These are phyloP conservation scores for Pongo abelii DNA, from an alignment of 2,113 vertebrate species.

Conservation along the genomic window DNA sequence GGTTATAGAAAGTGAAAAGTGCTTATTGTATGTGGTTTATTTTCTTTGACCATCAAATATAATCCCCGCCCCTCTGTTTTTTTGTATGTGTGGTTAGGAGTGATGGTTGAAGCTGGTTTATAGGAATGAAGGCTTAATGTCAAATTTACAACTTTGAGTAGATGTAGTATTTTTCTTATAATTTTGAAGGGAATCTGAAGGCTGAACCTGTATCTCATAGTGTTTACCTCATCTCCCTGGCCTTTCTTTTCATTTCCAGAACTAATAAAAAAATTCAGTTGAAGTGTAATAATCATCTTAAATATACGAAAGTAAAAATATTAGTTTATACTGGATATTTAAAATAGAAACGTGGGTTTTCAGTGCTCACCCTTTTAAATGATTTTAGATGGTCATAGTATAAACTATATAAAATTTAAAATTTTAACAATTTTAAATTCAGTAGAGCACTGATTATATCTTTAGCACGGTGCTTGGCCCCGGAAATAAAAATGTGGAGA, in stretches of 20 bases:
- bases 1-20: neutral
- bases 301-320: neutral
- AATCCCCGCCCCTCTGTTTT: neutral
- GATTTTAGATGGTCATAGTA: neutral
- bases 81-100: neutral
- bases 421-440: neutral
- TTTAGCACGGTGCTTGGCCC: neutral
- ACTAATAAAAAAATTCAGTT: neutral
- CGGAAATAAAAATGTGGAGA: neutral
- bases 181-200: neutral
- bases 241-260: neutral
- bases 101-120: neutral
- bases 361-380: neutral
- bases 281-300: neutral
- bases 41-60: neutral
- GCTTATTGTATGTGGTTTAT: neutral
- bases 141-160: neutral
- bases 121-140: neutral
- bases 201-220: neutral
- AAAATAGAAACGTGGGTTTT: neutral
- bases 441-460: rapidly evolving
- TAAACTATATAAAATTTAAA: neutral
- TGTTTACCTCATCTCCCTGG: neutral
- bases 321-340: neutral
- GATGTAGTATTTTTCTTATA: neutral